phyloP scores from a whole-genome alignment of 2,113 vertebrate species.

The Clarias macrocephalus region DNA sequence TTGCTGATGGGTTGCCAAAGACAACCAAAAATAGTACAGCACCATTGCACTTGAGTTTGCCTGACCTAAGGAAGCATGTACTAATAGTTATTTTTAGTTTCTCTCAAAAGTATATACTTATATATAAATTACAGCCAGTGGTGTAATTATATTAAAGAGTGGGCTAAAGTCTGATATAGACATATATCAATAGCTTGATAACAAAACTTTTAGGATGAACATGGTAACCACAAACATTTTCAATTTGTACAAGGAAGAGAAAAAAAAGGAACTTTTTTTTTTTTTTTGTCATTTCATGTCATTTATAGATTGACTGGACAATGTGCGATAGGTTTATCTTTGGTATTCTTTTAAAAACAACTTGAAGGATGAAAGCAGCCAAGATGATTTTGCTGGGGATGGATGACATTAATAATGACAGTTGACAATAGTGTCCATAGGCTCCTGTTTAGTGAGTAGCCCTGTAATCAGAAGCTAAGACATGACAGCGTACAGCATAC shows the following conservation, averaged over 20 bases:
- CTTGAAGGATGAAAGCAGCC: not conserved
- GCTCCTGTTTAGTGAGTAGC: not conserved
- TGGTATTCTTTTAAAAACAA: not conserved
- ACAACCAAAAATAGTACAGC: slow-evolving; percentile 63
- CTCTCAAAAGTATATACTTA: not conserved
- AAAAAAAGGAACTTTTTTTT: not conserved
- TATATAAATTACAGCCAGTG: not conserved
- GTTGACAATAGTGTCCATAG: not conserved
- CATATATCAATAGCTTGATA: not conserved
- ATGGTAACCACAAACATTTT: not conserved
- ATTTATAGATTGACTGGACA: not conserved
- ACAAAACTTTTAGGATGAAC: not conserved
- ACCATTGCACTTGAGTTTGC: slow-evolving; percentile 51
- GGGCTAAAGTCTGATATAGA: not conserved
- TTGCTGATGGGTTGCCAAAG: slow-evolving; percentile 55
- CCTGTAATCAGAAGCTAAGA: not conserved
- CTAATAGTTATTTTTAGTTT: slow-evolving; percentile 3
- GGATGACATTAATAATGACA: not conserved
- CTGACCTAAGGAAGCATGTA: not conserved
- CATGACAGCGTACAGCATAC: not conserved
- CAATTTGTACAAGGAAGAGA: not conserved
- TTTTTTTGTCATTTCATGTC: not conserved
- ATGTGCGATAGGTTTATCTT: not conserved
- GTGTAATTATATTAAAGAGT: not conserved
- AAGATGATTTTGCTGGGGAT: not conserved